Conservation (phyloP, 2,888 invertebrate genomes). For the Melangyna quadrimaculata region DNA sequence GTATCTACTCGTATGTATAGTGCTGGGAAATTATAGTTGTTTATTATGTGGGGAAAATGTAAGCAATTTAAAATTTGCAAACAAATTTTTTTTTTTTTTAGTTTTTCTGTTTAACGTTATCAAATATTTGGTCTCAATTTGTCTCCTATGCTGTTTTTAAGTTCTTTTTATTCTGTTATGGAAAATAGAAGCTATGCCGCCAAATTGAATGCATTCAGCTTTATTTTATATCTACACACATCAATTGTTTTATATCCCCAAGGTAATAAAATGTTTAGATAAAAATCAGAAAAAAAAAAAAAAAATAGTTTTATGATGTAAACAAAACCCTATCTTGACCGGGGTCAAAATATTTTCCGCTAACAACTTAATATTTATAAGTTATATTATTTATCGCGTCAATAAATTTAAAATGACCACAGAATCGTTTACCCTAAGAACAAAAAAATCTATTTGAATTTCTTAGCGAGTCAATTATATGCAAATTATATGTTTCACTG, state of each 20-base stretch:
- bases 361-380: background rate
- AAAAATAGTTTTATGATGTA: background rate
- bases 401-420: constrained; percentile 44
- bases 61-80: no score
- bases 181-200: no score
- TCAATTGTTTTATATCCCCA: background rate
- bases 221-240: no score
- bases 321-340: background rate
- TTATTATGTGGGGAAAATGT: no score
- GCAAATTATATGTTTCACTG: constrained; percentile 58
- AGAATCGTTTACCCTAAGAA: constrained; percentile 32
- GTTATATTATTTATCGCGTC: constrained; percentile 19
- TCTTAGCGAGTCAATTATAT: constrained; percentile 23
- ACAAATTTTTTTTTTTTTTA: no score
- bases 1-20: no score
- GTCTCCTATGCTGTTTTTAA: no score
- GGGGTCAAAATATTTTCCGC: background rate
- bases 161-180: no score
- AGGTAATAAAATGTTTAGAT: background rate
- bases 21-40: no score
- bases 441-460: constrained; percentile 13
- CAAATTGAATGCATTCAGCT: no score
- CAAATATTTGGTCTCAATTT: no score
- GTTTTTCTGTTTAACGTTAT: no score
- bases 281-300: background rate